These are phyloP conservation scores for Spilogale gracilis DNA, from an alignment of 2,113 vertebrate species.

Conservation along the genomic window DNA sequence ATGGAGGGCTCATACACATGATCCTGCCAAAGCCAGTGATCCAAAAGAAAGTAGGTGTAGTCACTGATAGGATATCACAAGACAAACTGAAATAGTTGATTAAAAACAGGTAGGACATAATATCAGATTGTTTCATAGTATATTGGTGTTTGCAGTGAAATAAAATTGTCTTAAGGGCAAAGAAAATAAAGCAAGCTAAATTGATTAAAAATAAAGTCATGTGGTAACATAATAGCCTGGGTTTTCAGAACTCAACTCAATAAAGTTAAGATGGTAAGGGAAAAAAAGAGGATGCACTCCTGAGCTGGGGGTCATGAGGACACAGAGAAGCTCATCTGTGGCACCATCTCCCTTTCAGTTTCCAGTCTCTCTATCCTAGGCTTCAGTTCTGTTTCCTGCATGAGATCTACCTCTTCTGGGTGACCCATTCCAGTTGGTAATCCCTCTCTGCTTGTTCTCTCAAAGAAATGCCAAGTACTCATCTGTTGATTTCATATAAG, in stretches of 20 bases:
- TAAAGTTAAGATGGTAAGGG: background rate
- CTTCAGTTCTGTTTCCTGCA: rapidly evolving
- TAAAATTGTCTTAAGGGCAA: background rate
- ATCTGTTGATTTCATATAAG: background rate
- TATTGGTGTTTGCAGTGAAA: background rate
- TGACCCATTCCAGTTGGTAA: background rate
- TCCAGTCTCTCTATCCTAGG: background rate
- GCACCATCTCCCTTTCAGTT: too few species aligned
- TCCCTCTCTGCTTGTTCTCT: background rate
- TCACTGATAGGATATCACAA: background rate
- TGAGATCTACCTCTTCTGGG: background rate
- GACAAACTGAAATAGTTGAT: background rate
- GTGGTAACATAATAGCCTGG: background rate
- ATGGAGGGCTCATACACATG: background rate
- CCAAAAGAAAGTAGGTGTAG: background rate
- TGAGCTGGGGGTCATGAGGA: background rate
- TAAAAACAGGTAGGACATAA: background rate
- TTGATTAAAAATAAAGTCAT: background rate
- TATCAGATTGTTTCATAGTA: background rate
- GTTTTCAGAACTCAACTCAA: background rate
- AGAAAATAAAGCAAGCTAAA: background rate
- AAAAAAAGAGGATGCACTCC: background rate
- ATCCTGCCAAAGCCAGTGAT: background rate
- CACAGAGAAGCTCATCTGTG: background rate
- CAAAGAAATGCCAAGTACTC: background rate